These are phyloP conservation scores for Eira barbara DNA, from an alignment of 2,113 vertebrate species.

Conservation along the genomic window DNA sequence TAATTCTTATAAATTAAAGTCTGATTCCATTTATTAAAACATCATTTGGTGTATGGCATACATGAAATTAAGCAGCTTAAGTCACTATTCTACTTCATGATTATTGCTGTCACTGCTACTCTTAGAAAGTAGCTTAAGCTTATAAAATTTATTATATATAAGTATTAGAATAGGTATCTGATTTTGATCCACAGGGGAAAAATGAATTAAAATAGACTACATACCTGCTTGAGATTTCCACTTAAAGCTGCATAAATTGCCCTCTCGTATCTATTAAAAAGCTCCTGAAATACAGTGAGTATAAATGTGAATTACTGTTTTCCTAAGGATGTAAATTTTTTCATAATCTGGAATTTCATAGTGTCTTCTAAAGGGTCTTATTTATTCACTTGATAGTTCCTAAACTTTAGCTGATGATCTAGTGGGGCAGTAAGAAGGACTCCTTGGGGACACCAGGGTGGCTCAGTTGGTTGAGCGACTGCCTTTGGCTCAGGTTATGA, in stretches of 20 bases:
- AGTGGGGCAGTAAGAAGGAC: not conserved
- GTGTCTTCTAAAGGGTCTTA: constrained; percentile 20
- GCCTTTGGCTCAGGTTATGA: no score
- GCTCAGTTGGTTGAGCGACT: no score
- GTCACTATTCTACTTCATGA: not conserved
- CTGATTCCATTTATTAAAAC: not conserved
- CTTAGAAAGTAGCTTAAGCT: not conserved
- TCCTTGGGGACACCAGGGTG: not conserved
- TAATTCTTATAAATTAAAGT: constrained; percentile 18
- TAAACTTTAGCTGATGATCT: constrained; percentile 8
- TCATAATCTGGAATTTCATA: constrained; percentile 1
- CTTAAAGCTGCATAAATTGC: constrained; percentile 96
- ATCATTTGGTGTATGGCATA: not conserved
- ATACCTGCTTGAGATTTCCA: constrained; percentile 97
- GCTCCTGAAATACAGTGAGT: constrained; percentile 86
- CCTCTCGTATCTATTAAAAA: constrained; percentile 92
- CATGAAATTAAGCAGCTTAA: not conserved
- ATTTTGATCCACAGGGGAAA: not conserved
- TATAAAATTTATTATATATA: not conserved
- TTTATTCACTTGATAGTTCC: constrained; percentile 8
- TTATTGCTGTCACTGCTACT: not conserved
- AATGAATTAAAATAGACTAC: not conserved
- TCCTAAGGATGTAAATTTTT: not conserved
- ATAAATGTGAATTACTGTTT: not conserved
- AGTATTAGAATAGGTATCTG: not conserved